phyloP scores from a whole-genome alignment of 2,888 invertebrate species.

The Leistus spinibarbis region DNA sequence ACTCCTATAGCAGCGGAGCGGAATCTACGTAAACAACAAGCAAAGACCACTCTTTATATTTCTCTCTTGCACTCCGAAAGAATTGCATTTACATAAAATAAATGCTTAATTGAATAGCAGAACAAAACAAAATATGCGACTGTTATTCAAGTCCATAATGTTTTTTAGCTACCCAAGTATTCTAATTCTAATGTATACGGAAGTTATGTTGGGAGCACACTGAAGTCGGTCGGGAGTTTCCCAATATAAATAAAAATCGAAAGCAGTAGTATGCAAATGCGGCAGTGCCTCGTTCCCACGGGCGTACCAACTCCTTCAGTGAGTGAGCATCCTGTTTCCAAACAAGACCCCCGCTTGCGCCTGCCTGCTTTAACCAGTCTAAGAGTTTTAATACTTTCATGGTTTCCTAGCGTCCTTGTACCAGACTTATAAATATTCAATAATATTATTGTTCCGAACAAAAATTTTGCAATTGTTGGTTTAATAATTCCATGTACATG shows the following conservation, averaged over 20 bases:
- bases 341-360: neutral
- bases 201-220: conserved; percentile 46
- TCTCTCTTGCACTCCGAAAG: conserved; percentile 23
- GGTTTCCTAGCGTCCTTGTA: conserved; percentile 8
- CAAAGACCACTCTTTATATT: neutral
- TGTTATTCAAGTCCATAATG: conserved; percentile 51
- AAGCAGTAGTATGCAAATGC: conserved; percentile 48
- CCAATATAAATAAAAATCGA: conserved; percentile 49
- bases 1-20: neutral
- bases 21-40: neutral
- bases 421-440: conserved; percentile 28
- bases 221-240: conserved; percentile 43
- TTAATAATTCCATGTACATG: neutral
- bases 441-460: conserved; percentile 24
- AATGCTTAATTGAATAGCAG: conserved; percentile 51
- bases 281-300: conserved; percentile 39
- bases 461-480: neutral
- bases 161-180: conserved; percentile 44
- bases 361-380: neutral
- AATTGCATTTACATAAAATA: conserved; percentile 45
- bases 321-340: neutral
- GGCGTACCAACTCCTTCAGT: conserved; percentile 37
- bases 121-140: conserved; percentile 51
- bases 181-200: conserved; percentile 50
- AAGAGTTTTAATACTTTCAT: conserved; percentile 33